A percentile compares a stretch with the other conserved stretches of the same genome.
Evolutionary conservation across 2,113 vertebrate genomes (phyloP).

Genomic region (Dipodomys merriami): DNA sequence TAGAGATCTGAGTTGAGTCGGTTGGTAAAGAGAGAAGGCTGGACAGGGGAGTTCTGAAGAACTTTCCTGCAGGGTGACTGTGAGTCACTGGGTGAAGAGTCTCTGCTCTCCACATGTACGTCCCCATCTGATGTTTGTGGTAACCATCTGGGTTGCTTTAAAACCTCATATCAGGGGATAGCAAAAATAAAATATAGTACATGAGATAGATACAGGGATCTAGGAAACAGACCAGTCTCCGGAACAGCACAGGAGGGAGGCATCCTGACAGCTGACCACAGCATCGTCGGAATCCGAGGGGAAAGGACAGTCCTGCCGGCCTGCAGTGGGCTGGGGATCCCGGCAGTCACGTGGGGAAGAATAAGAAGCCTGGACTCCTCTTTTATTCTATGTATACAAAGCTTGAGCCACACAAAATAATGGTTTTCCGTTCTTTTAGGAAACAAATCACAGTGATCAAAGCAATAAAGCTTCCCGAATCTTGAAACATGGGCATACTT

Average conservation of each 20-base stretch:
- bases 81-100: neutral
- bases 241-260: too few relatives aligned
- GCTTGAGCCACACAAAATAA: neutral
- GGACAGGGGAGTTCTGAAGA: neutral
- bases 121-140: neutral
- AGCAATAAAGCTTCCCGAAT: neutral
- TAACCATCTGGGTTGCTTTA: too few relatives aligned
- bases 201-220: too few relatives aligned
- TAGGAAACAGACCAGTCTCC: neutral
- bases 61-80: too few relatives aligned
- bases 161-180: neutral
- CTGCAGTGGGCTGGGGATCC: rapidly evolving
- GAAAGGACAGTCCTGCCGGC: too few relatives aligned
- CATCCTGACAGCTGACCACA: neutral
- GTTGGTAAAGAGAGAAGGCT: too few relatives aligned
- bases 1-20: neutral
- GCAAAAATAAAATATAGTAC: neutral
- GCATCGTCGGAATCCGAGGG: rapidly evolving
- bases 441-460: neutral
- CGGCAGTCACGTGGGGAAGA: rapidly evolving
- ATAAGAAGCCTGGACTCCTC: too few relatives aligned
- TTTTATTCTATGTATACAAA: neutral
- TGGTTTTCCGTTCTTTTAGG: neutral
- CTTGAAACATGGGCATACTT: neutral
- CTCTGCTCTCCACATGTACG: neutral